Base-by-base conservation (phyloP, 2,888 invertebrate genomes). In the Sericinus montela region DNA sequence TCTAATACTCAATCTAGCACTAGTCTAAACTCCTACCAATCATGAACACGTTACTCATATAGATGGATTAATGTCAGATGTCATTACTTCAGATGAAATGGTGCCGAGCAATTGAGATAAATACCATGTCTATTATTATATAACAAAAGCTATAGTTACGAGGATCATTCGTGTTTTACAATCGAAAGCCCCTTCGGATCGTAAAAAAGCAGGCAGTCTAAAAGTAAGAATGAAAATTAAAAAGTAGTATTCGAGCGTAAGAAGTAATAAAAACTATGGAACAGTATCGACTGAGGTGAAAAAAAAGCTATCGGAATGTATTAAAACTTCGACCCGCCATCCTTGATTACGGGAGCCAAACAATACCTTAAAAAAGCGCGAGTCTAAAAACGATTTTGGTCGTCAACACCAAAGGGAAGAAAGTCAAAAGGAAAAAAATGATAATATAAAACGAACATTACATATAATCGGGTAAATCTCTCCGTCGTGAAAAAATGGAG, bases 381-480 rank as follows among this genome's bases (percentile, higher is more conserved):
- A 63, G 58, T 58, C 63, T 79, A 87, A 87, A 88, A 88, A 88
- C 88, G 86, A 88, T 88, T 88, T 88, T 88, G 88, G 88, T 87
- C 88, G 86, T 76, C 67, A 77, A 84, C 80, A 87, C 83, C 84
- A 86, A 87, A 80, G 67, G 74, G 70, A 73, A 74, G 73, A 65
- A 75, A 72, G 64, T 63, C 63, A 70, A 64, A 63, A 65, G 68
- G 69, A 68, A 69, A 66, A 65, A 65, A 72, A 75, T 51, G 53
- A 51, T 53, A 55, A 57, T 48, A 58, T 59, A 58, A 61, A 62
- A 54, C 54, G 58, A 62, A 65, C 63, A 76, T 75, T 72, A 79
- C 71, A 77, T 63, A 69, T 62, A 67, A 44, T 50, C 60, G 80
- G 84, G 83, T 72, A 84, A 83, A 69, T 75, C 86, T 70, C 82